Conservation (phyloP, 2,797 vertebrate species). For the Tympanoctomys barrerae region DNA sequence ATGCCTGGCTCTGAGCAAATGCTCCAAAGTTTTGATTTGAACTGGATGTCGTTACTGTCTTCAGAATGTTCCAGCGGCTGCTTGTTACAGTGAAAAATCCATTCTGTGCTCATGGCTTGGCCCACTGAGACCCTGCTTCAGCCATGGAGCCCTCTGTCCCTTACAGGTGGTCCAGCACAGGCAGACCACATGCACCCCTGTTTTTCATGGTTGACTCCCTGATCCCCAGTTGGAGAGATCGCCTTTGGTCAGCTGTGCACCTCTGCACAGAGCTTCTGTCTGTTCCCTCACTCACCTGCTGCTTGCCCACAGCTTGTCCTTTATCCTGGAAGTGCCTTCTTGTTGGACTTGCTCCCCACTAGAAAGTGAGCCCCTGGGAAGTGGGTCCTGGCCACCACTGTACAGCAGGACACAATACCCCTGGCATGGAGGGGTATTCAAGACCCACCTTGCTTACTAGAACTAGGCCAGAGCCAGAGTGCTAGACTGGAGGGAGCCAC, state of each 20-base stretch:
- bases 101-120: neutral
- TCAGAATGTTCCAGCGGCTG: conserved; percentile 29
- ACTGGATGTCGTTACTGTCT: conserved; percentile 25
- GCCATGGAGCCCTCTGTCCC: neutral
- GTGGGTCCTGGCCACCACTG: neutral
- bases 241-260: neutral
- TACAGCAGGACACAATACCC: neutral
- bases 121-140: neutral
- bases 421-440: no score
- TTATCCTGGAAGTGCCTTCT: neutral
- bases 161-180: rapidly evolving
- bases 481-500: neutral
- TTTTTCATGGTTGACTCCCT: neutral
- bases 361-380: neutral
- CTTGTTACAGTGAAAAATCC: neutral
- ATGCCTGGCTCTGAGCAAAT: conserved; percentile 46
- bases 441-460: neutral
- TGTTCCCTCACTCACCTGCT: neutral
- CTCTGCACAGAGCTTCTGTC: neutral
- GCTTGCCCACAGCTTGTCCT: neutral
- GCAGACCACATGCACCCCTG: neutral
- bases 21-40: conserved; percentile 61
- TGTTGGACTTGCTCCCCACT: neutral
- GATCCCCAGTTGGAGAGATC: neutral
- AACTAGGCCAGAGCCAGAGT: neutral